A percentile compares a stretch with the other conserved stretches of the same genome.
Evolutionary conservation across 1,140 invertebrate species (phyloP).

Genomic region (Zaprionus vittiger): DNA sequence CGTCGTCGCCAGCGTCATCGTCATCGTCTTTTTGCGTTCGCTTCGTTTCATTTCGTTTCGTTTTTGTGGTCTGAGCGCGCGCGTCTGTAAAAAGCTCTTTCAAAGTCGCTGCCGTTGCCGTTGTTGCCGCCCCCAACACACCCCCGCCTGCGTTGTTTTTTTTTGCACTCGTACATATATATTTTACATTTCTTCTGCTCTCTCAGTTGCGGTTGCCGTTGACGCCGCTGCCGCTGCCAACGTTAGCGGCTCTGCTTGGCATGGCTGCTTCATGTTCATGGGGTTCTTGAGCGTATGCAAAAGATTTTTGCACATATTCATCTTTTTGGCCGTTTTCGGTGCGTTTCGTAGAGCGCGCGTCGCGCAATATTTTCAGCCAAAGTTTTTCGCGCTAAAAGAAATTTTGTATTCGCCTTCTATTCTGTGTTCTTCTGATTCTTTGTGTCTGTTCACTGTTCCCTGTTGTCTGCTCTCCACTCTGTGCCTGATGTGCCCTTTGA

Average conservation of each 20-base stretch:
- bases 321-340: conserved; percentile 84
- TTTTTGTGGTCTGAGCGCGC: conserved; percentile 66
- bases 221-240: conserved; percentile 42
- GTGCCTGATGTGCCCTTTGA: conserved; percentile 17
- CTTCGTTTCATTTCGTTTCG: conserved; percentile 69
- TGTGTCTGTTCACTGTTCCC: conserved; percentile 14
- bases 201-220: conserved; percentile 50
- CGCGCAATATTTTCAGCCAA: conserved; percentile 57
- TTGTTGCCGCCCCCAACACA: conserved; percentile 56
- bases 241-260: conserved; percentile 57
- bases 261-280: conserved; percentile 66
- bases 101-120: conserved; percentile 47
- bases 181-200: conserved; percentile 50
- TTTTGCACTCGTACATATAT: conserved; percentile 21
- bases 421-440: conserved; percentile 44
- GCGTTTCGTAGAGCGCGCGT: conserved; percentile 80
- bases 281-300: conserved; percentile 84
- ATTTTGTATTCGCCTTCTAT: conserved; percentile 43
- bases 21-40: conserved; percentile 65
- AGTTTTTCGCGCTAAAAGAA: conserved; percentile 73
- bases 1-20: conserved; percentile 31
- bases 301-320: conserved; percentile 85
- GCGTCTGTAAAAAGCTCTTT: conserved; percentile 72
- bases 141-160: conserved; percentile 19
- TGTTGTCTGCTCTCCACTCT: conserved; percentile 14